Base-by-base conservation (phyloP, 2,888 invertebrate species). In the Odontocerum albicorne region DNA sequence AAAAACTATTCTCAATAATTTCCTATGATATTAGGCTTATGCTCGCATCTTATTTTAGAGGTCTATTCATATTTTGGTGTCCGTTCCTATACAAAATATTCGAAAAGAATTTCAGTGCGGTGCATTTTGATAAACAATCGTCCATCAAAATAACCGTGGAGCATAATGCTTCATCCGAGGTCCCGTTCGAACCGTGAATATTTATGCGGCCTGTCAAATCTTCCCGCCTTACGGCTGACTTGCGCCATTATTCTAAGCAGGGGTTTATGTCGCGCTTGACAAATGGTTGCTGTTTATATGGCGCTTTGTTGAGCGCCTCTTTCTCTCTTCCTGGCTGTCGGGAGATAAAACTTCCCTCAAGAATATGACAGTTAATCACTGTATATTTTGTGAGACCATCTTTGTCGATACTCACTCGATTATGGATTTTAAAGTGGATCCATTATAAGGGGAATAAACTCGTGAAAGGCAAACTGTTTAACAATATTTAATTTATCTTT, bases 241-340 rank as follows among this genome's bases (percentile, higher is more conserved):
- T 46, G 42, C 33, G 39, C 46, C 47, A 54, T 54, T 54, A 54
- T 54, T 54, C 47, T 47, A 39, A 47, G 46, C 47, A 33, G 42
- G 47, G 42, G 39, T 54, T 54, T 47, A 54, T 54, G 27, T 54
- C 40, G 42, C 39, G 35, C 42, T 42, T 55, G 55, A 55, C 49
- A 55, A 55, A 55, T 47, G 55, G 49, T 45, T 45, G 15, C 55
- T 55, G 55, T 55, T 55, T 49, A 45, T 49, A 49, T 44, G 49
- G 44, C 43, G 49, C 49, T 55, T 49, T 49, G 49, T 45, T 45
- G 31, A 27, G 42, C 21, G 17, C 38, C 15, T 10, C 31, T 15
- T 22, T 36, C 22, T 13, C 22, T 19, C 22, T 27, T 52, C 47
- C 31, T 53, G 54, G 40, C 51, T 49, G 49, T 39, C 43, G 39